Evolutionary conservation across 2,888 invertebrate genomes (phyloP), one percentile per base, ranked within the genome.

Genomic region (Platerodrilus igneus): DNA sequence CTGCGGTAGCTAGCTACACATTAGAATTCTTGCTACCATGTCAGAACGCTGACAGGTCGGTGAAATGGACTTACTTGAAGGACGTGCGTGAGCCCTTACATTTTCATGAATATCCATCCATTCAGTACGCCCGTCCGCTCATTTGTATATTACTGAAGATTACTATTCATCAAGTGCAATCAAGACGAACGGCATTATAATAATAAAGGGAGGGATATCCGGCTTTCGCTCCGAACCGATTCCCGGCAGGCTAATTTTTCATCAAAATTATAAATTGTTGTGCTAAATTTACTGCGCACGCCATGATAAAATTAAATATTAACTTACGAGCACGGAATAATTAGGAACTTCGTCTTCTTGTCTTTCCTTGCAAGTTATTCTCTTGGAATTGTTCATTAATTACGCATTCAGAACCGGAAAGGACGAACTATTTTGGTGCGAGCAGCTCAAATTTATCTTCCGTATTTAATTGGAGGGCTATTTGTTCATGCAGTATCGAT

Each of bases 231-330:
- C n/a, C n/a, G n/a, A n/a, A 23, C 33, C 52, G 45, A 51, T 47
- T 53, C 56, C 55, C 56, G 36, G 41, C 47, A 47, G 56, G 47
- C 54, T 58, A 59, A 61, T 59, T 60, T 61, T 59, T 61, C 61
- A 60, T 60, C 56, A 54, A 57, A 60, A 59, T 59, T 58, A 60
- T 60, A 60, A 60, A 60, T 59, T 60, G 58, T 59, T 57, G 53
- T 56, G 51, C 58, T 51, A 56, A 58, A 59, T 59, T 58, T 58
- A 59, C 52, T 55, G 52, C 48, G 53, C 54, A 52, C 54, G 48
- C 55, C 58, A 51, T 50, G 59, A 60, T 60, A 59, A 60, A 60
- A 59, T 60, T 60, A 59, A 60, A 60, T 60, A 60, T 58, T 60
- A 60, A 60, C 59, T 60, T 59, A 59, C 59, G 59, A 58, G 57